Percentiles rank a stretch among this genome's conserved stretches.
Conservation (phyloP, 2,797 vertebrate genomes). For the Enteromius radiatus region DNA sequence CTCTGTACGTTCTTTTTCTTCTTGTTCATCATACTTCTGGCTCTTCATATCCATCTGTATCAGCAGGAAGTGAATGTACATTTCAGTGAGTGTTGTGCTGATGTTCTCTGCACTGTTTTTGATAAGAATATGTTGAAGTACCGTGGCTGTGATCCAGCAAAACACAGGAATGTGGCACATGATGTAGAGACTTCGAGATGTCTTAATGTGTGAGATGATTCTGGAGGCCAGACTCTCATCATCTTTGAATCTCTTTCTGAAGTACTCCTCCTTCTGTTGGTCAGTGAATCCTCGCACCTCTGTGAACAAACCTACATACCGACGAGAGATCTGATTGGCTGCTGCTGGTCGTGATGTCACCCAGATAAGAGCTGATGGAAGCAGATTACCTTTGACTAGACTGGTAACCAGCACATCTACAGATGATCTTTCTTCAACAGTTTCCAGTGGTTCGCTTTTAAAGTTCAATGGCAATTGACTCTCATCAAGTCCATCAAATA, state of each 20-base stretch:
- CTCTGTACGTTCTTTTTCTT: neutral
- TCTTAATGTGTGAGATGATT: no score
- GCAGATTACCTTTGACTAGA: neutral
- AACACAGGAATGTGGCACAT: no score
- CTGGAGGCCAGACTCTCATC: neutral
- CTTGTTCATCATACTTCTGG: constrained; percentile 22
- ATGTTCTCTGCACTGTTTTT: neutral
- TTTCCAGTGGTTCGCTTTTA: no score
- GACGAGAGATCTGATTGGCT: constrained; percentile 42
- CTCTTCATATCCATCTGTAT: constrained; percentile 55
- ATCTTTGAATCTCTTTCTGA: constrained; percentile 48
- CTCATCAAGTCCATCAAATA: no score
- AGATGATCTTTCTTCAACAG: no score
- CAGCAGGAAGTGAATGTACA: constrained; percentile 62
- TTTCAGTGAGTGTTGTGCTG: constrained; percentile 62
- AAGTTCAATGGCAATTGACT: no score
- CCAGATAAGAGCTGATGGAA: constrained; percentile 35
- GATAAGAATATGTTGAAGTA: neutral
- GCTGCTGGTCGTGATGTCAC: constrained; percentile 57
- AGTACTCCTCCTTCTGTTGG: constrained; percentile 63
- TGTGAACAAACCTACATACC: constrained; percentile 54
- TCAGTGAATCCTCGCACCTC: constrained; percentile 63
- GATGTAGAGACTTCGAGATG: no score
- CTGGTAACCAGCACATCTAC: neutral
- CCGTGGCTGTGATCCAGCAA: constrained; percentile 56